phyloP scores from a whole-genome alignment of 2,113 vertebrate genomes.

The Charadrius vociferus region DNA sequence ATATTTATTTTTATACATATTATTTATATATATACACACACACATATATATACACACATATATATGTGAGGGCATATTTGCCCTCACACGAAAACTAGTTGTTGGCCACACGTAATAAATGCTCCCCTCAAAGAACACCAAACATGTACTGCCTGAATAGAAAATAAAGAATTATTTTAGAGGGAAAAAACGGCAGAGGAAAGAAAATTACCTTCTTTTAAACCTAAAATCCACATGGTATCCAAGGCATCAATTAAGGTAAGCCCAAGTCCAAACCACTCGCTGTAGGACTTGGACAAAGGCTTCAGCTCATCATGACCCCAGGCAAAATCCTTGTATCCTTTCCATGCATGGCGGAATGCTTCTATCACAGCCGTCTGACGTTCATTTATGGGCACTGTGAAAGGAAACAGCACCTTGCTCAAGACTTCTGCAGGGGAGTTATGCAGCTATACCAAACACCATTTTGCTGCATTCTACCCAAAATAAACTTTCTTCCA shows the following conservation, averaged over 20 bases:
- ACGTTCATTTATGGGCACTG: constrained; percentile 68
- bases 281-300: constrained; percentile 87
- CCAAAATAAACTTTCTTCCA: background rate
- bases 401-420: background rate
- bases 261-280: constrained; percentile 96
- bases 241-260: constrained; percentile 93
- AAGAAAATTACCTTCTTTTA: constrained; percentile 84
- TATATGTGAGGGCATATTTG: too few relatives aligned
- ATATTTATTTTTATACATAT: background rate
- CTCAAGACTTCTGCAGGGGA: background rate
- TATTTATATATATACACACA: background rate
- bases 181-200: background rate
- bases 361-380: constrained; percentile 86
- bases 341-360: constrained; percentile 93
- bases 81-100: background rate
- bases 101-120: fast-evolving
- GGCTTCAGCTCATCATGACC: constrained; percentile 96
- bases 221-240: constrained; percentile 96
- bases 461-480: background rate
- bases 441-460: background rate
- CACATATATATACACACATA: too few relatives aligned
- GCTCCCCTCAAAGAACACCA: background rate
- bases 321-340: constrained; percentile 91
- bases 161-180: background rate
- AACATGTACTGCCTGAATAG: background rate